A percentile compares a stretch with the other conserved stretches of the same genome.
These are phyloP conservation scores for Oxygymnocypris stewartii DNA, from an alignment of 2,113 vertebrate genomes.

Conservation along the genomic window DNA sequence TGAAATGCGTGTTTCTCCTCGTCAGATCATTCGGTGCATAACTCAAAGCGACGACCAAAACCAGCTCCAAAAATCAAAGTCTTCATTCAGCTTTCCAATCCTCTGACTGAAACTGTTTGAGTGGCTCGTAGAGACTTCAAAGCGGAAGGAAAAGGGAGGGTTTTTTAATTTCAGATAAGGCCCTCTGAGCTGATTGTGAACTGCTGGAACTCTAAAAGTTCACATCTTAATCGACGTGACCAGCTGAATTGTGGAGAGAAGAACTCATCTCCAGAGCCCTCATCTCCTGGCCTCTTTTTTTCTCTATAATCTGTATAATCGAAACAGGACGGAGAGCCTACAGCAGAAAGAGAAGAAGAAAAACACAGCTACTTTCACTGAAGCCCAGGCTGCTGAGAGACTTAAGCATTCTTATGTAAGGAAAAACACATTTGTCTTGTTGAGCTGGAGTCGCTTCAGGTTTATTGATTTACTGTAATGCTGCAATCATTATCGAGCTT, in stretches of 20 bases:
- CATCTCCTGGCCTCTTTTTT: conserved; percentile 43
- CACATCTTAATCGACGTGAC: conserved; percentile 78
- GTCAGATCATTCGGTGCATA: conserved; percentile 69
- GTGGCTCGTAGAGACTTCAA: conserved; percentile 75
- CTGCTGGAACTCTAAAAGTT: conserved; percentile 73
- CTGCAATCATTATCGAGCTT: conserved; percentile 58
- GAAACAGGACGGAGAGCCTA: conserved; percentile 54
- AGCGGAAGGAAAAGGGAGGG: conserved; percentile 60
- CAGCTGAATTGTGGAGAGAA: conserved; percentile 66
- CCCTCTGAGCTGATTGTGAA: conserved; percentile 73
- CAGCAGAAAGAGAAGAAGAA: conserved; percentile 19
- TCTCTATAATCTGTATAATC: conserved; percentile 59
- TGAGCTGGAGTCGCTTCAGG: conserved; percentile 54
- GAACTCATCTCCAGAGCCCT: conserved; percentile 66
- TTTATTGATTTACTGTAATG: conserved; percentile 64
- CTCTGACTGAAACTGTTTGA: conserved; percentile 71
- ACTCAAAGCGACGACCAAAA: conserved; percentile 73
- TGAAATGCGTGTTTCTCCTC: conserved; percentile 62
- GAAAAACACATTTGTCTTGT: conserved; percentile 58
- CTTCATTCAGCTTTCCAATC: conserved; percentile 67
- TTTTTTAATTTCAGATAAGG: conserved; percentile 80
- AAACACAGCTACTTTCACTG: conserved; percentile 32
- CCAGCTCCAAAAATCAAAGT: conserved; percentile 73
- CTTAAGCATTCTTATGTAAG: conserved; percentile 1
- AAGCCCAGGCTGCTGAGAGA: not conserved